Evolutionary conservation across 2,888 invertebrate species (phyloP).

Genomic region (Meandrusa payeni): DNA sequence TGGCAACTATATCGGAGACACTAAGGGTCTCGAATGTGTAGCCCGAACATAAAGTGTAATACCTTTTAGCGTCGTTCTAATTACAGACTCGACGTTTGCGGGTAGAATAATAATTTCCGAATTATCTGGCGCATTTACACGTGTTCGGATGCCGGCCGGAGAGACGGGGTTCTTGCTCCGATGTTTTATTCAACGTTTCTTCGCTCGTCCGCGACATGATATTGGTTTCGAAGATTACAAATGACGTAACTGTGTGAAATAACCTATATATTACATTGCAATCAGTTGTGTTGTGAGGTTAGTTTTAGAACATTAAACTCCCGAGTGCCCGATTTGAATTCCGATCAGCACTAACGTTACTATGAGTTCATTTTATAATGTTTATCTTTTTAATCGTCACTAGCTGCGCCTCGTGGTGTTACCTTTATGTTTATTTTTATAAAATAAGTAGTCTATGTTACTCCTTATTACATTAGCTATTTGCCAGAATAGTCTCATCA

Average conservation of each 20-base stretch:
- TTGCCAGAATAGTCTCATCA: no score
- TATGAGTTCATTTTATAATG: no score
- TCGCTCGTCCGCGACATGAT: constrained; percentile 1
- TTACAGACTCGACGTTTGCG: constrained; percentile 8
- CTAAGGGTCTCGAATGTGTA: background rate
- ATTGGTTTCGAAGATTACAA: constrained; percentile 3
- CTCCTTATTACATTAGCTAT: no score
- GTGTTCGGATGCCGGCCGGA: constrained; percentile 8
- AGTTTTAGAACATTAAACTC: no score
- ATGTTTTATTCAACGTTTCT: constrained; percentile 17
- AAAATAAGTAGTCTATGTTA: no score
- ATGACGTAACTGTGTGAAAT: constrained; percentile 6
- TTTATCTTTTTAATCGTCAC: no score
- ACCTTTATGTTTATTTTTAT: no score
- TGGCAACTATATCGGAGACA: background rate
- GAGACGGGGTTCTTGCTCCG: background rate
- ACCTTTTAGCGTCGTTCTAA: constrained; percentile 10
- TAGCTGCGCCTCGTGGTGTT: no score
- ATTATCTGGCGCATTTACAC: constrained; percentile 17
- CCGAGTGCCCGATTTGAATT: no score
- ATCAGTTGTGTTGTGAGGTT: no score
- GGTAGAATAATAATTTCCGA: constrained; percentile 16
- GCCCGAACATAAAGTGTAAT: constrained; percentile 6
- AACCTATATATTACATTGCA: no score
- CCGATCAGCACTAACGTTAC: no score